Evolutionary conservation across 1,140 invertebrate species (phyloP).

Genomic region (Drosophila ogumai): DNA sequence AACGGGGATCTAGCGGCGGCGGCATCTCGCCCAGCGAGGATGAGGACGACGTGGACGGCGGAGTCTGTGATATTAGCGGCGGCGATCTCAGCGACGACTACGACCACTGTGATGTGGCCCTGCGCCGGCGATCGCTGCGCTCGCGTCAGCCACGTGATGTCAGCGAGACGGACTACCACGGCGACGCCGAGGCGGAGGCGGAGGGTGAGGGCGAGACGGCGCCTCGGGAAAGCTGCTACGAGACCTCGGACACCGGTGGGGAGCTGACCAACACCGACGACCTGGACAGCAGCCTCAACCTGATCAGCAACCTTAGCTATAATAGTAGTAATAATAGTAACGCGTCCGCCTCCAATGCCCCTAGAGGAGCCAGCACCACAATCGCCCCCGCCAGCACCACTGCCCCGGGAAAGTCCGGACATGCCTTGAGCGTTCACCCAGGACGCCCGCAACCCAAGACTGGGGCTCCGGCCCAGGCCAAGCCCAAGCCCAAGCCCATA

Average conservation of each 20-base stretch:
- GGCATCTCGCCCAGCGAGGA: constrained; percentile 70
- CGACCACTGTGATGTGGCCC: constrained; percentile 71
- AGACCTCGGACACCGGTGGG: constrained; percentile 80
- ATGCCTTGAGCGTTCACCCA: constrained; percentile 56
- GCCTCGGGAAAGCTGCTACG: constrained; percentile 77
- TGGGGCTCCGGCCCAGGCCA: constrained; percentile 69
- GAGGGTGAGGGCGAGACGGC: constrained; percentile 72
- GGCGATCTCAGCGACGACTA: constrained; percentile 80
- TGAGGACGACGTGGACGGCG: constrained; percentile 73
- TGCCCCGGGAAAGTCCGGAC: constrained; percentile 38
- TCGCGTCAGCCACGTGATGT: constrained; percentile 55
- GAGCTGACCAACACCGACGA: constrained; percentile 81
- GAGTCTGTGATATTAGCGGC: constrained; percentile 83
- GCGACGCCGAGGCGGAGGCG: constrained; percentile 66
- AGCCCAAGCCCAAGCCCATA: constrained; percentile 72
- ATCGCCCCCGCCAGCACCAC: constrained; percentile 16
- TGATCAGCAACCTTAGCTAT: constrained; percentile 84
- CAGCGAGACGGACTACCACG: constrained; percentile 78
- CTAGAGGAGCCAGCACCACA: constrained; percentile 33
- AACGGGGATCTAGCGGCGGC: constrained; percentile 35
- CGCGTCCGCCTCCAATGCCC: constrained; percentile 56
- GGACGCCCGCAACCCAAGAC: constrained; percentile 65
- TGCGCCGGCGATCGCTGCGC: constrained; percentile 43
- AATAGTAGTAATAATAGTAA: constrained; percentile 85
- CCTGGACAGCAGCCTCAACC: constrained; percentile 79